These are phyloP conservation scores for Leucophenga varia DNA, from an alignment of 1,140 invertebrate species.

Conservation along the genomic window DNA sequence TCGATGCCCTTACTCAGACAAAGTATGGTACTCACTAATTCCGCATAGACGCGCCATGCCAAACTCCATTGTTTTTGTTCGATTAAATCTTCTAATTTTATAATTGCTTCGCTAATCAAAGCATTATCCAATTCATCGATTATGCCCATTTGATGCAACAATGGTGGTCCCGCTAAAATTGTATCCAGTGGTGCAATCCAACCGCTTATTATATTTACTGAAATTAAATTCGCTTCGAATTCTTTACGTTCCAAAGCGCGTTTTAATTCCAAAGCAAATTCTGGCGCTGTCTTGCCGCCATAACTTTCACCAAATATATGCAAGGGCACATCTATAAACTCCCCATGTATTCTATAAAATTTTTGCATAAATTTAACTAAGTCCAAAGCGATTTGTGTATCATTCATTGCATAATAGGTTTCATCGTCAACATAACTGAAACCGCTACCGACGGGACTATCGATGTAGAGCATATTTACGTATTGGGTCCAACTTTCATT, in stretches of 20 bases:
- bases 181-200: too few relatives aligned
- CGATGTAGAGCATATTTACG: conserved; percentile 79
- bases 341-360: conserved; percentile 64
- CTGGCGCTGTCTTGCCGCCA: conserved; percentile 84
- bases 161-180: too few relatives aligned
- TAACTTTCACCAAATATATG: conserved; percentile 85
- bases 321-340: conserved; percentile 69
- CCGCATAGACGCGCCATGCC: conserved; percentile 27
- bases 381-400: conserved; percentile 73
- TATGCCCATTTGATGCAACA: too few relatives aligned
- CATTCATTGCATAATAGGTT: conserved; percentile 62
- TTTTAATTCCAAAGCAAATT: conserved; percentile 62
- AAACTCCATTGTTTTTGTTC: too few relatives aligned
- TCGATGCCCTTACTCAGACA: too few relatives aligned
- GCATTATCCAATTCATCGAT: too few relatives aligned
- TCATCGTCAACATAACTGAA: conserved; percentile 74
- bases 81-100: too few relatives aligned
- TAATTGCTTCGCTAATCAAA: too few relatives aligned
- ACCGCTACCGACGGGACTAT: conserved; percentile 85
- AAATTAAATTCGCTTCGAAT: conserved; percentile 66
- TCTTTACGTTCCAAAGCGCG: conserved; percentile 65
- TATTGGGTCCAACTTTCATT: conserved; percentile 73
- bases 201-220: too few relatives aligned
- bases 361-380: conserved; percentile 69
- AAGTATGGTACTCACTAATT: conserved; percentile 59